Evolutionary conservation across 2,797 vertebrate genomes (phyloP), one percentile per base, ranked within the genome.

Genomic region (Spinibarbus caldwelli): DNA sequence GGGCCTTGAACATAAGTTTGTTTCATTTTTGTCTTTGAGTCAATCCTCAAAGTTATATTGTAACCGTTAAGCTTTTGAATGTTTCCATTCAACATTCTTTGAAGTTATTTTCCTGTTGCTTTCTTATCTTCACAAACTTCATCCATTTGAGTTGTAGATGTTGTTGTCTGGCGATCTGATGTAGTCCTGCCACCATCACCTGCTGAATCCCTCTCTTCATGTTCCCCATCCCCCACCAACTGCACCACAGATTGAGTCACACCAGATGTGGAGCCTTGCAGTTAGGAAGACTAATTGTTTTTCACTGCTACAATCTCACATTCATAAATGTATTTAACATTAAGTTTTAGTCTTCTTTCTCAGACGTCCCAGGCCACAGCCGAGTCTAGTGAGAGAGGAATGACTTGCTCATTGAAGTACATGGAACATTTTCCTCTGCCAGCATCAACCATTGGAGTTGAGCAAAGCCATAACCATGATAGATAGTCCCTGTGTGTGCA

Each of bases 231-330:
- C 68, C 76, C 71, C 84, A 38, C 64, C 88, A 70, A 93, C 93
- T 96, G 95, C 68, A 67, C 71, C 84, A 43, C 67, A 90, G 83
- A 92, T 93, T 96, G 95, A 97, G 93, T 95, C 95, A 93, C 96
- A 96, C 96, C 97, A 98, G 97, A 98, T 98, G 97, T 97, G 94
- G 88, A 88, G 89, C 90, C 94, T 95, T 87, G 92, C 93, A 93
- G 92, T 93, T 95, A 91, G 91, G 92, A 95, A 89, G 92, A 94
- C 95, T 96, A 97, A 97, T 97, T 97, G 95, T 96, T 97, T 94
- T 97, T 96, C 90, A 90, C 89, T 93, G 86, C 93, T 89, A 94
- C 94, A 95, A 94, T 96, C 94, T 78, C 17, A 59, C 41, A 4
- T 72, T 62, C 57, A 52, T 80, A 29, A 85, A 80, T 79, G 78